Base-by-base conservation (phyloP, 2,888 invertebrate genomes). In the Andrena fulva region DNA sequence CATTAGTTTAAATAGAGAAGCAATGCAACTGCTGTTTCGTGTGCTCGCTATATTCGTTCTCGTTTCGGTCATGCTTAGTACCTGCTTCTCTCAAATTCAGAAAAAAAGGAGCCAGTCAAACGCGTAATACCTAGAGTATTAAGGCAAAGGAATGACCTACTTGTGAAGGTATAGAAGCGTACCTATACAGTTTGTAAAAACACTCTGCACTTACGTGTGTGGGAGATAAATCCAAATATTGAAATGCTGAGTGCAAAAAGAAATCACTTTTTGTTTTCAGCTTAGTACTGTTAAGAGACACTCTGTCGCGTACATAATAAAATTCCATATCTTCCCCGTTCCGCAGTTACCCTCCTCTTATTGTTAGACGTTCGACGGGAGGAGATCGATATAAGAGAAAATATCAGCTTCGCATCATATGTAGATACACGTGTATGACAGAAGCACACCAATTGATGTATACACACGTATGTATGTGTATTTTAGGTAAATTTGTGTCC, bases 361-460 rank as follows among this genome's bases (percentile, higher is more conserved):
- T 42, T 42, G 42, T 42, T 52, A 24, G 35, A 8, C 50, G 33
- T 33, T 82, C 35, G 31, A 59, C 56, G 54, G 29, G n/a, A 54
- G 71, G n/a, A 50, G 50, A 85, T 85, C 83, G 73, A 85, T 85
- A 85, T 85, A 77, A 71, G 64, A 66, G 72, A 69, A 75, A 70
- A 72, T 81, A 73, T 52, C n/a, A 72, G 56, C 20, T 33, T n/a
- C 33, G 63, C 2, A 64, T 66, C 76, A 63, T 63, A 27, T 20
- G 42, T 12, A 27, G 27, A 42, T 59, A 24, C 27, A 27, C 20
- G n/a, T 52, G n/a, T 12, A 52, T n/a, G 59, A 16, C 2, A n/a
- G 67, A 29, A 8, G 12, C 20, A 54, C 56, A 68, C 31, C 27
- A 31, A 12, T n/a, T 10, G 1, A n/a, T 52, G 12, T 24, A 59